Conservation (phyloP, 2,888 invertebrate species). For the Campoplex nolae region DNA sequence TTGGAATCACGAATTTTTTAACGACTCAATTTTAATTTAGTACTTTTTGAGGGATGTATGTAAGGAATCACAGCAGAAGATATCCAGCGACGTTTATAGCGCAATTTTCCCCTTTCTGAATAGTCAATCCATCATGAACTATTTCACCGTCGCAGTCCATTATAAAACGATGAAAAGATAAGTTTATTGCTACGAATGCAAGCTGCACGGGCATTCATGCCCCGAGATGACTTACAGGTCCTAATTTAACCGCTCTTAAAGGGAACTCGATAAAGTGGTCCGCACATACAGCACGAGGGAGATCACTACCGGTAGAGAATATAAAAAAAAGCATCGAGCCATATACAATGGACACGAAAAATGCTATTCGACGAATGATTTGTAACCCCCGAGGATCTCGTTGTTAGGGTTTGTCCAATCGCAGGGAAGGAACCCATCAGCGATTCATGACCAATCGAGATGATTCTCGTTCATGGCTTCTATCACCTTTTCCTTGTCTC, state of each 20-base stretch:
- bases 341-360: constrained; percentile 52
- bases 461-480: constrained; percentile 42
- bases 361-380: constrained; percentile 64
- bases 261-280: constrained; percentile 36
- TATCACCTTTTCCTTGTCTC: constrained; percentile 14
- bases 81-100: constrained; percentile 44
- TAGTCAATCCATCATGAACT: constrained; percentile 34
- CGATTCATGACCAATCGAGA: constrained; percentile 67
- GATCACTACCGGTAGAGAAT: constrained; percentile 14
- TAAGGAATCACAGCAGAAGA: constrained; percentile 15
- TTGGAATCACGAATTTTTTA: not conserved
- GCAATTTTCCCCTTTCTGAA: constrained; percentile 13
- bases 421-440: constrained; percentile 42
- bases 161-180: constrained; percentile 62
- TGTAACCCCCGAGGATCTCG: constrained; percentile 57
- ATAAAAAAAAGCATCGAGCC: constrained; percentile 43
- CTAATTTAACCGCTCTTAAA: constrained; percentile 66
- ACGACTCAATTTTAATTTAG: not conserved
- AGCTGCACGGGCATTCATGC: constrained; percentile 46
- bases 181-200: constrained; percentile 54
- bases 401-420: constrained; percentile 59
- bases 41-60: not conserved
- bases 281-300: not conserved
- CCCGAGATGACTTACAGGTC: constrained; percentile 59
- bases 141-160: constrained; percentile 38